These are phyloP conservation scores for Steinernema carpocapsae DNA, from an alignment of 2,888 invertebrate species.

Conservation along the genomic window DNA sequence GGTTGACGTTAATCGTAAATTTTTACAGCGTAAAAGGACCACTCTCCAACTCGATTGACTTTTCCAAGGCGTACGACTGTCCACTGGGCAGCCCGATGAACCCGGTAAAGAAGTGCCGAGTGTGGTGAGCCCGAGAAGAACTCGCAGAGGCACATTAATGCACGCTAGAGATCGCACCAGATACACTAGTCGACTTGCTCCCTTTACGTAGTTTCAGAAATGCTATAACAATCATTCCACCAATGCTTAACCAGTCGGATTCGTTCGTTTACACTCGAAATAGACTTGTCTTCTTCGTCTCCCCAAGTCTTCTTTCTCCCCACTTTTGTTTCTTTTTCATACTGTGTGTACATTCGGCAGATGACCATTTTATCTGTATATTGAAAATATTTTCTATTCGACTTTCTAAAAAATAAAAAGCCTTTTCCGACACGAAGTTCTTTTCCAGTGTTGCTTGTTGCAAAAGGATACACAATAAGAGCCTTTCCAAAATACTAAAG, in stretches of 20 bases:
- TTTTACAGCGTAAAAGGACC: slow-evolving; percentile 82
- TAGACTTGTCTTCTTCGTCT: neutral
- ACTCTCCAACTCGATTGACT: slow-evolving; percentile 87
- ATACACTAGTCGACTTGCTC: neutral
- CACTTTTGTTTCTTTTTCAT: neutral
- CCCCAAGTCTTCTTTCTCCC: slow-evolving; percentile 16
- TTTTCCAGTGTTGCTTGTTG: neutral
- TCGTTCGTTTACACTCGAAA: slow-evolving; percentile 12
- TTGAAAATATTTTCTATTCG: slow-evolving; percentile 9
- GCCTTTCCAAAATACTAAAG: neutral
- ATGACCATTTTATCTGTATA: slow-evolving; percentile 24
- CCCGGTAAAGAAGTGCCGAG: slow-evolving; percentile 73
- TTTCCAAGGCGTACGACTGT: slow-evolving; percentile 84
- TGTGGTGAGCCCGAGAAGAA: slow-evolving; percentile 55
- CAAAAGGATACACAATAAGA: neutral
- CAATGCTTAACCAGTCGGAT: slow-evolving; percentile 3
- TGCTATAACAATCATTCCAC: neutral
- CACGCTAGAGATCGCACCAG: neutral
- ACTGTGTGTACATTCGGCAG: slow-evolving; percentile 22
- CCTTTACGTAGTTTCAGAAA: too few relatives aligned
- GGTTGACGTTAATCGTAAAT: slow-evolving; percentile 19
- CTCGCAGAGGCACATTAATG: too few relatives aligned
- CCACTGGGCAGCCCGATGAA: slow-evolving; percentile 88
- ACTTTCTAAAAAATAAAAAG: slow-evolving; percentile 26
- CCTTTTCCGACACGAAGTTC: neutral